phyloP scores from a whole-genome alignment of 1,140 invertebrate genomes.

The Thaumetopoea pityocampa region DNA sequence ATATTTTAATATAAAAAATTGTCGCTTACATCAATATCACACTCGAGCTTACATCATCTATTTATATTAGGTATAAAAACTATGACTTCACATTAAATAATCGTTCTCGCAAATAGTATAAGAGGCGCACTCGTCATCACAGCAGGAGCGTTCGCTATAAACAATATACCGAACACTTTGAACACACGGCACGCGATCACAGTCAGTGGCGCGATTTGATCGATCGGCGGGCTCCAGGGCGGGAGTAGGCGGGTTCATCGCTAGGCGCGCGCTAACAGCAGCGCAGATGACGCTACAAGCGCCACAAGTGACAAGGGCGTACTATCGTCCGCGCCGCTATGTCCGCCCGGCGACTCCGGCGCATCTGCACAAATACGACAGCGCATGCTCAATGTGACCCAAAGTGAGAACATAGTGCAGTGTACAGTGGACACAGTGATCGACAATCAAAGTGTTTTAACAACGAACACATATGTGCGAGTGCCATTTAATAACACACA shows the following conservation, averaged over 20 bases:
- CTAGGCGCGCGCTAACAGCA: constrained; percentile 20
- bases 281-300: constrained; percentile 19
- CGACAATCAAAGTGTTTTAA: background rate
- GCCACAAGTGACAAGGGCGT: constrained; percentile 16
- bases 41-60: constrained; percentile 74
- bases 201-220: constrained; percentile 40
- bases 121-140: constrained; percentile 64
- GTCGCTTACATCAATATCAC: constrained; percentile 72
- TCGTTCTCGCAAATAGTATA: constrained; percentile 64
- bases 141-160: constrained; percentile 64
- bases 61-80: constrained; percentile 75
- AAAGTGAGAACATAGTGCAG: constrained; percentile 4
- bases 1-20: constrained; percentile 70
- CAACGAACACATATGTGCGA: background rate
- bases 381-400: constrained; percentile 16
- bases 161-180: constrained; percentile 61
- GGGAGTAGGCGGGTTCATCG: constrained; percentile 16
- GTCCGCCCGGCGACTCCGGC: constrained; percentile 26
- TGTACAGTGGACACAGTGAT: constrained; percentile 7
- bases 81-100: constrained; percentile 74
- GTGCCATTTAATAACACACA: background rate
- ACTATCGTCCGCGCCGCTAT: constrained; percentile 21
- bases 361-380: constrained; percentile 37
- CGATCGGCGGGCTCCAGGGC: constrained; percentile 4
- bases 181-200: constrained; percentile 60